A percentile compares a stretch with the other conserved stretches of the same genome.
These are phyloP conservation scores for Drosophila takahashii DNA, from an alignment of 1,140 invertebrate genomes.

Conservation along the genomic window DNA sequence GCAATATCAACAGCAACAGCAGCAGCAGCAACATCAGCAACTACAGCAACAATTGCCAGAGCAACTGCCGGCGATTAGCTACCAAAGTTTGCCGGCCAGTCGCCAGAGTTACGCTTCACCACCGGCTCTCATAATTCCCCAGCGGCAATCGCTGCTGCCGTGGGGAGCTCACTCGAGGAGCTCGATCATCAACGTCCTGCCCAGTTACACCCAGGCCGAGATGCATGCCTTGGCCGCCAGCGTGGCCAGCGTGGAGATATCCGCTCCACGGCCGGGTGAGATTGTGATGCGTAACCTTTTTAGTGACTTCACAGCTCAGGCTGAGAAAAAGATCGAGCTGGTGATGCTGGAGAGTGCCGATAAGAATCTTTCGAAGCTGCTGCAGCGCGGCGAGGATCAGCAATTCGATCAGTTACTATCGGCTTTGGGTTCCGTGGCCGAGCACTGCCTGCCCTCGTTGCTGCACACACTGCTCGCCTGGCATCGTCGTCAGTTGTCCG, in stretches of 20 bases:
- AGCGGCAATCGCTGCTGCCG: conserved; percentile 76
- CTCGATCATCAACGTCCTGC: conserved; percentile 78
- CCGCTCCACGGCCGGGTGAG: conserved; percentile 90
- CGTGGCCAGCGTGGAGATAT: conserved; percentile 66
- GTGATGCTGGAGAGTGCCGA: conserved; percentile 96
- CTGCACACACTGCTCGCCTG: conserved; percentile 97
- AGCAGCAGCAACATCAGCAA: conserved; percentile 47
- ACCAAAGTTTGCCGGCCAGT: conserved; percentile 51
- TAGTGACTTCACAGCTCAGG: conserved; percentile 96
- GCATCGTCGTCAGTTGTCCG: conserved; percentile 95
- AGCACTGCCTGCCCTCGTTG: conserved; percentile 98
- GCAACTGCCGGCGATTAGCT: conserved; percentile 51
- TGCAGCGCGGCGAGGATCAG: conserved; percentile 97
- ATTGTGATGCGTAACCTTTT: conserved; percentile 98
- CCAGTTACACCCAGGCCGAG: conserved; percentile 72
- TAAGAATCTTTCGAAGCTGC: conserved; percentile 95
- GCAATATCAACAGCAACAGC: conserved; percentile 53
- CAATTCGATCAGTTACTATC: conserved; percentile 98
- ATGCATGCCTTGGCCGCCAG: conserved; percentile 72
- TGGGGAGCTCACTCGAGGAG: conserved; percentile 81
- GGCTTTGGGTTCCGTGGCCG: conserved; percentile 96
- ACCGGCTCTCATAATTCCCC: conserved; percentile 72
- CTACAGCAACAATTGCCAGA: too few species aligned
- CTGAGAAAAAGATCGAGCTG: conserved; percentile 97
- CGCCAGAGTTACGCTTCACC: conserved; percentile 71